Evolutionary conservation across 1,140 invertebrate genomes (phyloP), one percentile per base, ranked within the genome.

Genomic region (Forficula auricularia): DNA sequence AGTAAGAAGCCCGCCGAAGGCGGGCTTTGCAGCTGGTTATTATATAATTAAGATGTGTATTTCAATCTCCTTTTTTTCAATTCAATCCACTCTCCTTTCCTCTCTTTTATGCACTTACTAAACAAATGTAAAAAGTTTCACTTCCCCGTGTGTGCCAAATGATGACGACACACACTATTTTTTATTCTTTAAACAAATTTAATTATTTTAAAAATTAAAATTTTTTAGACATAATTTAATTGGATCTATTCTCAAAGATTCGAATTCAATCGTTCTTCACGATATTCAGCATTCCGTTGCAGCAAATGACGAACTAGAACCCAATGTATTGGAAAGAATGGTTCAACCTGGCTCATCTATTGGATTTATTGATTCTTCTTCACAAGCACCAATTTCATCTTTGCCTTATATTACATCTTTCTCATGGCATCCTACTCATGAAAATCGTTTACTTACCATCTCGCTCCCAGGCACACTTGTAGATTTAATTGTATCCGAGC

Each of bases 351-450:
- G 66, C 4, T 64, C 64, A 53, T 56, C 58, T 4, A 27, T 27
- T 6, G 22, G 4, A 27, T 27, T 6, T 27, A 1, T 59, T 55
- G 52, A 57, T 65, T 22, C 52, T 62, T 27, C 22, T 4, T 27
- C 22, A 10, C 10, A 4, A 6, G 22, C 22, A 6, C 22, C 22
- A 27, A 10, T 10, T 27, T 27, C 22, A 6, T 6, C 22, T 27
- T 27, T 27, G 4, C 16, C 19, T 39, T 54, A 59, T 39, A 62
- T 83, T 3, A 69, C 76, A 7, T 78, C 83, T 45, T 88, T 86
- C 62, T 72, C 75, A 31, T 90, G 85, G 82, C 84, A 91, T 68
- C 80, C 79, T 2, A 65, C 61, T 20, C 71, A 83, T 52, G 75
- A 80, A 55, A 85, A 83, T 55, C 60, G 82, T 40, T 61, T 89